Evolutionary conservation across 2,888 invertebrate genomes (phyloP), one percentile per base, ranked within the genome.

Genomic region (Acleris cristana): DNA sequence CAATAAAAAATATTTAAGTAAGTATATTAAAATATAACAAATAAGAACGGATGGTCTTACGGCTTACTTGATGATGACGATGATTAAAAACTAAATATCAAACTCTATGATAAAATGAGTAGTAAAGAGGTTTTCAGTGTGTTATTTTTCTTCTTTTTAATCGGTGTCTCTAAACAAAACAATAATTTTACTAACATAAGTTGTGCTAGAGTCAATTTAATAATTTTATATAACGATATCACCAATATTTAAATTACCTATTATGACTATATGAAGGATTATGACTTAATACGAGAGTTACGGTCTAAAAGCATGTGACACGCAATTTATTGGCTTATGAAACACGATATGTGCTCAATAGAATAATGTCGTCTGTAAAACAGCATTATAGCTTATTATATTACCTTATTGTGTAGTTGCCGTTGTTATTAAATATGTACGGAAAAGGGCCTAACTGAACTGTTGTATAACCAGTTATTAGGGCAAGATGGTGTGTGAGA

Each of bases 141-240:
- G 14, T 2, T 40, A 10, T 10, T 14, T 40, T 40, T 14, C 3
- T 3, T 3, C 40, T 14, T 34, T 60, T 23, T 52, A 16, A 44
- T 62, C 56, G 52, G 52, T 65, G 61, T 61, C 56, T 21, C 26
- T 40, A 40, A 52, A 63, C 34, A 52, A 55, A 40, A 19, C 56
- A 56, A 57, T 70, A 65, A 53, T 59, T 66, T 76, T 70, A 74
- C 65, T 72, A 79, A 77, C 76, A 79, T 78, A 80, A 76, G 84
- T 86, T 86, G 83, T 86, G 84, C 79, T 74, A 78, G 78, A 73
- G 84, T 84, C 84, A 85, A 85, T 86, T 85, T 79, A 70, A 81
- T 80, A 79, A 77, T 74, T 79, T 78, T 77, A 73, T 69, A 69
- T 67, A 51, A 62, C 62, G 52, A 58, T 63, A 63, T 58, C 67